phyloP scores from a whole-genome alignment of 2,113 vertebrate genomes.

The Pseudonaja textilis region DNA sequence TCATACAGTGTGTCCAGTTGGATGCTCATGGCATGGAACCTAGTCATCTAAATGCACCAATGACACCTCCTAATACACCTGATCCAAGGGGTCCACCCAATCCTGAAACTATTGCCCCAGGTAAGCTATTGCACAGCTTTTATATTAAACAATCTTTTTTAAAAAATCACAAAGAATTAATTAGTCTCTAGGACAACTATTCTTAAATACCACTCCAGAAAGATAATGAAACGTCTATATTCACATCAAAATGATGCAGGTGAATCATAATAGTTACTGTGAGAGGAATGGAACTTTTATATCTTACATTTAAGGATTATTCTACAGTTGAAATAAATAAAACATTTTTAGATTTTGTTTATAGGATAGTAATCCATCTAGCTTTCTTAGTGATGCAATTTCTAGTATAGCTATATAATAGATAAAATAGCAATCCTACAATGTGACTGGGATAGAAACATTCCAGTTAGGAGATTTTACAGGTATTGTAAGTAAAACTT shows the following conservation, averaged over 20 bases:
- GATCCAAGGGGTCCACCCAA: slow-evolving; percentile 73
- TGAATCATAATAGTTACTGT: neutral
- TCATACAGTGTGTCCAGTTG: slow-evolving; percentile 64
- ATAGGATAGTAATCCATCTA: neutral
- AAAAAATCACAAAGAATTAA: neutral
- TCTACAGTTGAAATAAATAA: neutral
- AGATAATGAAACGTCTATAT: neutral
- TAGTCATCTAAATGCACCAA: slow-evolving; percentile 66
- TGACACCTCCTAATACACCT: slow-evolving; percentile 74
- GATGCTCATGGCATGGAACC: slow-evolving; percentile 56
- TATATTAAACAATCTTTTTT: neutral
- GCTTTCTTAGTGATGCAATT: neutral
- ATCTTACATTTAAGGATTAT: neutral
- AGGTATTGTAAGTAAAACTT: neutral
- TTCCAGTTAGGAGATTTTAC: neutral
- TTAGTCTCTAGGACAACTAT: neutral
- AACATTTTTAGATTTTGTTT: neutral
- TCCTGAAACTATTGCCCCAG: slow-evolving; percentile 87
- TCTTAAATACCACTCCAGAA: neutral
- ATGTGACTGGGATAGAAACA: neutral
- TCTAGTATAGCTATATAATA: too few relatives aligned
- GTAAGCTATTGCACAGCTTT: slow-evolving; percentile 63
- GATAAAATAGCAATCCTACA: neutral
- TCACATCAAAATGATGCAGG: neutral
- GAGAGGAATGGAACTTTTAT: neutral